A percentile compares a stretch with the other conserved stretches of the same genome.
Conservation (phyloP, 2,113 vertebrate species). For the Psephotus haematonotus region DNA sequence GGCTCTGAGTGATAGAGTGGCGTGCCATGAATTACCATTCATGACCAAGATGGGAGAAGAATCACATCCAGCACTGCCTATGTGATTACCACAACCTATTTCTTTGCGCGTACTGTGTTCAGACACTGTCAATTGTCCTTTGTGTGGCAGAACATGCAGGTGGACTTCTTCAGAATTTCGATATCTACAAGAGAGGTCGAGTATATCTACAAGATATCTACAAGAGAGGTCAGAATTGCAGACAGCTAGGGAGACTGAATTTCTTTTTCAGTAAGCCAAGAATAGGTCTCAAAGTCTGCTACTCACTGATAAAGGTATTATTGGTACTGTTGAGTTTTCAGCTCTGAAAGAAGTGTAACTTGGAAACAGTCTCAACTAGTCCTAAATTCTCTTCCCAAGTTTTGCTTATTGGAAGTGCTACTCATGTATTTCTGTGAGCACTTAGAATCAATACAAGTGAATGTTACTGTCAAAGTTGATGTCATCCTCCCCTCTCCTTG, state of each 20-base stretch:
- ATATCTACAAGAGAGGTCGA: background rate
- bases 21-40: rapidly evolving
- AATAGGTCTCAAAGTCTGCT: background rate
- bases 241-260: background rate
- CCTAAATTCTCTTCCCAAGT: background rate
- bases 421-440: background rate
- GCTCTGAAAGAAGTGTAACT: background rate
- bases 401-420: background rate
- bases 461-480: background rate
- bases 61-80: background rate
- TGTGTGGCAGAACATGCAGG: background rate
- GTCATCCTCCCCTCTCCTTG: background rate
- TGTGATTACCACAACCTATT: background rate
- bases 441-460: background rate
- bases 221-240: background rate
- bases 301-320: background rate
- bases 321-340: background rate
- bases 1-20: background rate
- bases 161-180: background rate
- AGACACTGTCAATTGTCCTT: background rate
- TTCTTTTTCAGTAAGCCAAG: background rate
- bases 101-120: background rate
- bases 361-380: background rate
- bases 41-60: background rate
- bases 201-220: background rate